Conservation (phyloP, 1,140 invertebrate species). For the Panulirus ornatus region DNA sequence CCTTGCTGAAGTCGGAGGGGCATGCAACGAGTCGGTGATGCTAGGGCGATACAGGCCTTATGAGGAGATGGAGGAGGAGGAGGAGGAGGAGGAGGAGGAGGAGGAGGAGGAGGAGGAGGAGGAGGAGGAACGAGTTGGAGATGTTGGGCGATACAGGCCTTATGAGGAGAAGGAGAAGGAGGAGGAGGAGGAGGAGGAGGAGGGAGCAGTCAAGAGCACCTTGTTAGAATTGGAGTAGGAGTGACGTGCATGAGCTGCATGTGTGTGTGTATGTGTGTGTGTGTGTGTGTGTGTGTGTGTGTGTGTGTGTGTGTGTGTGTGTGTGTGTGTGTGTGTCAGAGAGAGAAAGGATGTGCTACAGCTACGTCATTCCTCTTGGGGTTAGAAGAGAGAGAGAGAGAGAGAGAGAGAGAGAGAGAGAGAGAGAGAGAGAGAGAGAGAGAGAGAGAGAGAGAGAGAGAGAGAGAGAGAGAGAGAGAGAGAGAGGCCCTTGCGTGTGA, state of each 20-base stretch:
- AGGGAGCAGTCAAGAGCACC: neutral
- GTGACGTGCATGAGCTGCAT: neutral
- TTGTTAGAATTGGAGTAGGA: neutral
- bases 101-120: slow-evolving; percentile 28
- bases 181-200: neutral
- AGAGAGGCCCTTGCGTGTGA: no score
- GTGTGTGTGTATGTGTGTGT: neutral
- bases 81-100: slow-evolving; percentile 15
- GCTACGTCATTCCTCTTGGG: neutral
- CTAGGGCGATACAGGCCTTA: no score
- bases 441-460: neutral
- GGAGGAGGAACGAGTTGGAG: neutral
- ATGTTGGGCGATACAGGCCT: neutral
- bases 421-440: neutral
- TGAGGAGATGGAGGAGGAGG: neutral
- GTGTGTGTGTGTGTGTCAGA: slow-evolving; percentile 19
- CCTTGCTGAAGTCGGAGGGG: no score
- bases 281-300: slow-evolving; percentile 20
- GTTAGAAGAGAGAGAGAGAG: neutral
- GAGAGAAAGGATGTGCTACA: neutral
- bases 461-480: neutral
- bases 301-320: slow-evolving; percentile 33
- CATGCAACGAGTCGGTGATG: no score
- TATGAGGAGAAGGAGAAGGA: neutral
- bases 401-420: neutral